Percentiles rank a stretch among this genome's conserved stretches.
Conservation (phyloP, 2,888 invertebrate species). For the Tenthredo livida region DNA sequence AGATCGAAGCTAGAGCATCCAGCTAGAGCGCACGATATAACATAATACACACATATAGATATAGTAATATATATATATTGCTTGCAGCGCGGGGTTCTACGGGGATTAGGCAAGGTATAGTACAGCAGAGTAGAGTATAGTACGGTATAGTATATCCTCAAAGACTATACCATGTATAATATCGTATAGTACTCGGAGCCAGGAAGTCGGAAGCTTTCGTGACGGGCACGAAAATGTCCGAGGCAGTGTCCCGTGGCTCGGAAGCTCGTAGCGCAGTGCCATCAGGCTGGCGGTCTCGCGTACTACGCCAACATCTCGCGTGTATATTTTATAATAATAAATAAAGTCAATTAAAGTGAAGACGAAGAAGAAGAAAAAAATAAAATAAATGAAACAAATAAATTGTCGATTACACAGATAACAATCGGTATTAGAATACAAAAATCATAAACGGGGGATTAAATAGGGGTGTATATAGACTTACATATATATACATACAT, state of each 20-base stretch:
- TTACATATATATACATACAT: no score
- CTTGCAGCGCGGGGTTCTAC: conserved; percentile 41
- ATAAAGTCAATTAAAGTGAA: not conserved
- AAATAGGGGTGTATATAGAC: no score
- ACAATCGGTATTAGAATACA: not conserved
- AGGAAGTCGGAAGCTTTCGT: conserved; percentile 61
- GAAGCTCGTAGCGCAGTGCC: conserved; percentile 73
- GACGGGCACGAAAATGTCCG: conserved; percentile 46
- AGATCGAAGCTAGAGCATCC: conserved; percentile 4
- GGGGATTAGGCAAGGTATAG: not conserved
- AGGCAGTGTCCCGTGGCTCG: conserved; percentile 45
- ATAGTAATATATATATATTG: not conserved
- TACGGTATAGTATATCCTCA: not conserved
- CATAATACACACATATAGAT: no score
- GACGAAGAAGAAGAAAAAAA: no score
- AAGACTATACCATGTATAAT: not conserved
- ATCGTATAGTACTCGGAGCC: conserved; percentile 15
- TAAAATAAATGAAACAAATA: no score
- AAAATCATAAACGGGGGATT: not conserved
- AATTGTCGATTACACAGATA: not conserved
- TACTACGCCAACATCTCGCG: conserved; percentile 66
- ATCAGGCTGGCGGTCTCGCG: conserved; percentile 73
- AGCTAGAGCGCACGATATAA: not conserved
- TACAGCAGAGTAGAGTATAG: not conserved
- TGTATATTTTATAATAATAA: not conserved